These are phyloP conservation scores for Pangasius krempfi DNA, from an alignment of 2,797 vertebrate species.

Conservation along the genomic window DNA sequence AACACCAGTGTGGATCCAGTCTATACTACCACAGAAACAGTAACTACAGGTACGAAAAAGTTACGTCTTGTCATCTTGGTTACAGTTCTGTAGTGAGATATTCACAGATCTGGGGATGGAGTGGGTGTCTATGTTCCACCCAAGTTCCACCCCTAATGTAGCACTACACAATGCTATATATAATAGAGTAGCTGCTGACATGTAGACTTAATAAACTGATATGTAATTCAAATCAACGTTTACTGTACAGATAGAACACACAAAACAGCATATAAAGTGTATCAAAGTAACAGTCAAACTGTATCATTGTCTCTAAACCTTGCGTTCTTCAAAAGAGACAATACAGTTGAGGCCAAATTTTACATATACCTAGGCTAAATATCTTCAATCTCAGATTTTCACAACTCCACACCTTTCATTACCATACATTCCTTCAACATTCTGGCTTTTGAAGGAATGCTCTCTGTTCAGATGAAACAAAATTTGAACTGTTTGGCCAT, in stretches of 20 bases:
- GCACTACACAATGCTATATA: not conserved
- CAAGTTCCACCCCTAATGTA: not conserved
- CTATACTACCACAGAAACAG: conserved; percentile 24
- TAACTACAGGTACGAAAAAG: conserved; percentile 50
- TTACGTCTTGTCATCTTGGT: not conserved
- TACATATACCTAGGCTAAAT: not conserved
- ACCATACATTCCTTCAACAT: not conserved
- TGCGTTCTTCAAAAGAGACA: not conserved
- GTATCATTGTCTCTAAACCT: not conserved
- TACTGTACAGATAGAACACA: not conserved
- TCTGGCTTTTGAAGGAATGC: not conserved
- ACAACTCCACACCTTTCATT: not conserved
- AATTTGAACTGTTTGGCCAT: not conserved
- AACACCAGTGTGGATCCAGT: conserved; percentile 22
- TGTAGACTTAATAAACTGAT: not conserved
- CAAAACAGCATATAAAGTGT: not conserved
- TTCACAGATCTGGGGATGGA: not conserved
- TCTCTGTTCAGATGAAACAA: not conserved
- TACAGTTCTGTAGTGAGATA: not conserved
- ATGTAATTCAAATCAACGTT: not conserved
- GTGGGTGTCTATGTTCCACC: not conserved
- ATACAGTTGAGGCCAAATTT: not conserved
- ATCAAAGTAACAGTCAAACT: not conserved
- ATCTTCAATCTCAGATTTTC: not conserved
- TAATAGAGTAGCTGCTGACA: not conserved